Base-by-base conservation (phyloP, 2,888 invertebrate genomes). In the Pseudolycoriella hygida region DNA sequence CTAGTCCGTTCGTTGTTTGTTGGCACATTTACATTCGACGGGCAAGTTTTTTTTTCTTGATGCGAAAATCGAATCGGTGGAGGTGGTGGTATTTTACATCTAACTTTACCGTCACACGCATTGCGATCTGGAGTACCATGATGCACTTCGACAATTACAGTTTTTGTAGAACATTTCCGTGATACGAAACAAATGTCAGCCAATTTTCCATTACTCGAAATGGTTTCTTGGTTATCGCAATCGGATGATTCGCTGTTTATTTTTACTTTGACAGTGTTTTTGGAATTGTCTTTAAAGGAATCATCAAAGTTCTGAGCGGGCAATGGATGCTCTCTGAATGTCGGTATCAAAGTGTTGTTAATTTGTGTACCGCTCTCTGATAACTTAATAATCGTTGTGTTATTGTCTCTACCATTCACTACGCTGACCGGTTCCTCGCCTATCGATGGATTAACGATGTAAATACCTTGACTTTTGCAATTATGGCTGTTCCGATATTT, bases 81-180 rank as follows among this genome's bases (percentile, higher is more conserved):
- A 54, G 47, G 56, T 58, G 53, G 62, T 64, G 50, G 59, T 58
- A 48, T 60, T 57, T 53, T 65, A 63, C 17, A 47, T 47, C 3
- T 34, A n/a, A 47, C 45, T 25, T 39, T 3, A 46, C 50, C 44
- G 17, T 43, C 40, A 18, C 31, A 34, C 31, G 67, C 64, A 53
- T 65, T 70, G 53, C 73, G 69, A 15, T 43, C 40, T 17, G 37
- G 30, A 31, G 67, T 64, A 53, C 66, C 70, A 53, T 73, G 69
- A 58, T 83, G 83, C n/a, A 83, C 81, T 61, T 84, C 83, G 8
- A 82, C 83, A 18, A 79, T 75, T 47, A 82, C 76, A 17, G 77
- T 78, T 61, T 81, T 80, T 48, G 66, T 69, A 52, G 72, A 71
- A 44, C 57, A 63, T 49, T 67, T 68, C 48, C 65, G 63, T 37